Evolutionary conservation across 1,140 invertebrate genomes (phyloP).

Genomic region (Plectrocnemia conspersa): DNA sequence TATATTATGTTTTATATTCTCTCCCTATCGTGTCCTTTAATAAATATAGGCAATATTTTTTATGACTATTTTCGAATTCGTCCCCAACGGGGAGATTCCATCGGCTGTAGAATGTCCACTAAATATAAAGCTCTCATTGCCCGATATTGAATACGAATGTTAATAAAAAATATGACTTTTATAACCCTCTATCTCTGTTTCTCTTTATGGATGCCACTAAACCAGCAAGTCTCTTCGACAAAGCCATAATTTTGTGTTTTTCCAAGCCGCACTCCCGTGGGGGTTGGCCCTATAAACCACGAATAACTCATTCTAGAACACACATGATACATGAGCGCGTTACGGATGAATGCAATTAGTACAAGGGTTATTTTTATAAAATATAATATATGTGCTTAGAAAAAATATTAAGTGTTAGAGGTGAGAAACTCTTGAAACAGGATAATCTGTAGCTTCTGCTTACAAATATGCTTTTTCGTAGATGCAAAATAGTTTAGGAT

Average conservation of each 20-base stretch:
- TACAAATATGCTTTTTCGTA: too few relatives aligned
- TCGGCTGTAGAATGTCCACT: background rate
- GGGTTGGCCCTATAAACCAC: background rate
- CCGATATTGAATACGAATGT: slow-evolving; percentile 7
- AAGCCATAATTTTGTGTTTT: slow-evolving; percentile 21
- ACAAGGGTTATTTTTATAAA: too few relatives aligned
- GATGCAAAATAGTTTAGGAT: too few relatives aligned
- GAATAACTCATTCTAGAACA: background rate
- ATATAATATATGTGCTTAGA: too few relatives aligned
- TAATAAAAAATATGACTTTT: slow-evolving; percentile 5
- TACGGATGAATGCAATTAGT: slow-evolving; percentile 2
- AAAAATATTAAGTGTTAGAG: too few relatives aligned
- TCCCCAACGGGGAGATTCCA: background rate
- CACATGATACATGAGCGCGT: background rate
- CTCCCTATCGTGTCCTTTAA: too few relatives aligned
- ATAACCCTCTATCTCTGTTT: slow-evolving; percentile 13
- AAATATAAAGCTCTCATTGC: slow-evolving; percentile 11
- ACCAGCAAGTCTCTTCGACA: slow-evolving; percentile 13
- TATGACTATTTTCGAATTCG: slow-evolving; percentile 3
- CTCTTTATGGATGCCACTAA: slow-evolving; percentile 11
- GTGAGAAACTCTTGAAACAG: too few relatives aligned
- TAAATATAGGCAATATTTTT: slow-evolving; percentile 3
- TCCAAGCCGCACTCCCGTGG: slow-evolving; percentile 1
- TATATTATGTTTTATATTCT: too few relatives aligned
- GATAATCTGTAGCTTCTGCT: too few relatives aligned